Evolutionary conservation across 2,888 invertebrate genomes (phyloP).

Genomic region (Choreutis nemorana): DNA sequence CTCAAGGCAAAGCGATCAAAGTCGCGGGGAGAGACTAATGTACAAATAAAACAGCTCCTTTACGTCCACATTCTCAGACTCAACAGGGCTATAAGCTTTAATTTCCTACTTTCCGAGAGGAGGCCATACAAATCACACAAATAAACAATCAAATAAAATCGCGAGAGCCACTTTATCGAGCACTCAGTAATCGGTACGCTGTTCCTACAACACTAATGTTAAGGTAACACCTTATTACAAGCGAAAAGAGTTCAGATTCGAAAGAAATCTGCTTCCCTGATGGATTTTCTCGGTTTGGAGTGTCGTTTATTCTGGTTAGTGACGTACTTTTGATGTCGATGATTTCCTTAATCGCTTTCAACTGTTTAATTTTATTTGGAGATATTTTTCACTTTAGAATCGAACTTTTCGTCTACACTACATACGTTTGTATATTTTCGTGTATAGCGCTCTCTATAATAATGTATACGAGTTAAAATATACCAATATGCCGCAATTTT

Average conservation of each 20-base stretch:
- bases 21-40: too few species aligned
- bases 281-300: slow-evolving; percentile 12
- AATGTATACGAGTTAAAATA: too few species aligned
- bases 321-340: slow-evolving; percentile 17
- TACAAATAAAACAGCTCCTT: too few species aligned
- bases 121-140: slow-evolving; percentile 35
- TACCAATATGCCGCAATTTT: too few species aligned
- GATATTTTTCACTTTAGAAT: background rate
- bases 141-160: slow-evolving; percentile 58
- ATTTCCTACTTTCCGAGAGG: slow-evolving; percentile 20
- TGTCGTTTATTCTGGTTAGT: slow-evolving; percentile 27
- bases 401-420: too few species aligned
- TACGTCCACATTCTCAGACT: too few species aligned
- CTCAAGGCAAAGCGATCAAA: too few species aligned
- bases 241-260: slow-evolving; percentile 13
- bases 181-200: slow-evolving; percentile 22
- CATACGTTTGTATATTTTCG: too few species aligned
- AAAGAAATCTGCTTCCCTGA: slow-evolving; percentile 5
- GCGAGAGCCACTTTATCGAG: slow-evolving; percentile 38
- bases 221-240: slow-evolving; percentile 12
- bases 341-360: slow-evolving; percentile 1
- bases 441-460: too few species aligned
- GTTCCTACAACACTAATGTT: slow-evolving; percentile 1
- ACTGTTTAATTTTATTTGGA: background rate
- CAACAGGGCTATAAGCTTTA: too few species aligned